Evolutionary conservation across 2,113 vertebrate genomes (phyloP).

Genomic region (Rhagologus leucostigma): DNA sequence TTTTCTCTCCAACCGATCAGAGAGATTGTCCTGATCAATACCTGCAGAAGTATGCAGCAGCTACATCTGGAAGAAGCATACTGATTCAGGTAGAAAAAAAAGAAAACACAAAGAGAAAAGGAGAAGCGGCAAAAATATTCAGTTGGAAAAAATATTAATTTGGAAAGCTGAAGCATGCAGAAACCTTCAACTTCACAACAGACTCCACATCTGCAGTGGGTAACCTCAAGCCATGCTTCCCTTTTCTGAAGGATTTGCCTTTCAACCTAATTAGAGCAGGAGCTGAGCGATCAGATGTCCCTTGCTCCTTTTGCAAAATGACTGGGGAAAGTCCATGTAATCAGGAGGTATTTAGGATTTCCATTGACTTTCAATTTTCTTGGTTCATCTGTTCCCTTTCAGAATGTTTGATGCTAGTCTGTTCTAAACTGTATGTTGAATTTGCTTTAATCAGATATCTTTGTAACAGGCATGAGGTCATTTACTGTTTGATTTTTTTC

Average conservation of each 20-base stretch:
- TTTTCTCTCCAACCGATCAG: not conserved
- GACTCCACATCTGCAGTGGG: not conserved
- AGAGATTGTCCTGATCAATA: not conserved
- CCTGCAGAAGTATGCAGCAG: not conserved
- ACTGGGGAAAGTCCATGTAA: conserved; percentile 18
- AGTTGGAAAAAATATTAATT: not conserved
- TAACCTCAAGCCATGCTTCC: not conserved
- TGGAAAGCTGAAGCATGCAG: not conserved
- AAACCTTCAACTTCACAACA: not conserved
- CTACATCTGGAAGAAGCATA: not conserved
- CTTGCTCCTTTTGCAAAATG: conserved; percentile 20
- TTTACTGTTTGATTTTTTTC: conserved; percentile 40
- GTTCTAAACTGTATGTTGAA: conserved; percentile 41
- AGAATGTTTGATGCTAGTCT: conserved; percentile 17
- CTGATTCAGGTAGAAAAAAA: not conserved
- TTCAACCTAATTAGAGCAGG: not conserved
- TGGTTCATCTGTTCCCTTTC: conserved; percentile 53
- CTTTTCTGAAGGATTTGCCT: not conserved
- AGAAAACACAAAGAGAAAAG: not conserved
- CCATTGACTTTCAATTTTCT: conserved; percentile 45
- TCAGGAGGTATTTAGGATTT: conserved; percentile 48
- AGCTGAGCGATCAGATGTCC: not conserved
- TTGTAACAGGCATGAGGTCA: conserved; percentile 51
- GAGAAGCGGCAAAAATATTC: not conserved
- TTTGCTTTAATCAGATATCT: conserved; percentile 49